Base-by-base conservation (phyloP, 2,113 vertebrate genomes). In the Argyrosomus japonicus region DNA sequence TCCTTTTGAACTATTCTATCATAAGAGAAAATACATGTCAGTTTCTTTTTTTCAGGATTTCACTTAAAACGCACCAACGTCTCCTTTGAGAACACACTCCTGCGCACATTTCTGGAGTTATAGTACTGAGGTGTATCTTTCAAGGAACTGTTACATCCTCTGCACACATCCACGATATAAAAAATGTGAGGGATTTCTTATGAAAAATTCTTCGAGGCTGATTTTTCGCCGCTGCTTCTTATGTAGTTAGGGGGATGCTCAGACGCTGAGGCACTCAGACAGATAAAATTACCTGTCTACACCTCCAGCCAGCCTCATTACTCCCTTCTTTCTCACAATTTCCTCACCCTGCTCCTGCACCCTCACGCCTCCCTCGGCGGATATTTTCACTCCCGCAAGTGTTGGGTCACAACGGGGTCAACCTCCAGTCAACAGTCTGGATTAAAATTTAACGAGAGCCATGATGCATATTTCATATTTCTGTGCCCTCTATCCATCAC, bases 401-500 rank as follows among this genome's bases (percentile, higher is more conserved):
- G 89, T 91, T 71, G 91, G 92, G 91, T 93, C 91, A 82, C 89
- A 57, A 36, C 1, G 5, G 89, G 93, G 93, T 93, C 93, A 93
- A 93, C 62, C 86, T 89, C 88, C 75, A 93, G 93, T 94, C 92
- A 93, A 92, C 92, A 84, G 86, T 82, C 77, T 87, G 89, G 88
- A 93, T 93, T 89, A 93, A 94, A 92, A 84, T 93, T 93, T 92
- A 85, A 94, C 83, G 23, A 85, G 79, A 83, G 69, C 75, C 90
- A 68, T 86, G 80, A 92, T 94, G 88, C 92, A 94, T 94, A 91
- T 94, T 94, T 94, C 88, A 94, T 92, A 82, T 72, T 90, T 88
- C 85, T 61, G 43, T 60, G 85, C 75, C 83, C 79, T 90, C 78
- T 68, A 91, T 88, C 85, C 79, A 89, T 91, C 88, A 87, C 21